Percentiles rank a stretch among this genome's conserved stretches.
Evolutionary conservation across 2,888 invertebrate genomes (phyloP).

Genomic region (Trissoscelio sp.): DNA sequence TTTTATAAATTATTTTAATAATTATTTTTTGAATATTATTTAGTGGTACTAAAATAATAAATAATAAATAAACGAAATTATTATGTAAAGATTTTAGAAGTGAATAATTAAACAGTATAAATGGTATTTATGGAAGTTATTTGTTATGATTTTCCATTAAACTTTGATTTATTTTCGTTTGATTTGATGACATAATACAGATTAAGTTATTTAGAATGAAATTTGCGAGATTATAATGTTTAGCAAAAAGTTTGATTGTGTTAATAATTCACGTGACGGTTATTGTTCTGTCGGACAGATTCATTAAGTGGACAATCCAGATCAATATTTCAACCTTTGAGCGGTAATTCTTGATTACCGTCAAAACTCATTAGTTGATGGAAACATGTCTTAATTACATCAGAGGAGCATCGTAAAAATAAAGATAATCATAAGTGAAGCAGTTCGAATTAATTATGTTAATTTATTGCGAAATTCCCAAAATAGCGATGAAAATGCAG

Average conservation of each 20-base stretch:
- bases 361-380: conserved; percentile 43
- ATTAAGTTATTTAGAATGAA: too few relatives aligned
- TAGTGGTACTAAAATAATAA: too few relatives aligned
- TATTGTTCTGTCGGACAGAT: conserved; percentile 39
- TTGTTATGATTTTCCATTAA: too few relatives aligned
- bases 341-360: conserved; percentile 34
- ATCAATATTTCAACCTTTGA: conserved; percentile 41
- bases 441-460: neutral
- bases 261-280: conserved; percentile 32
- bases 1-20: too few relatives aligned
- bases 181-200: too few relatives aligned
- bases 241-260: conserved; percentile 4
- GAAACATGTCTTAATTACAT: conserved; percentile 19
- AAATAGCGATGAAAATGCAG: neutral
- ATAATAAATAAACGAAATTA: too few relatives aligned
- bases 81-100: too few relatives aligned
- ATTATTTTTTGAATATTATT: too few relatives aligned
- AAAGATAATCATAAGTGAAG: neutral
- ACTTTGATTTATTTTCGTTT: too few relatives aligned
- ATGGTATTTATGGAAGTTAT: too few relatives aligned
- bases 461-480: neutral
- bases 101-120: too few relatives aligned
- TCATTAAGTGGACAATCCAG: conserved; percentile 49
- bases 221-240: neutral
- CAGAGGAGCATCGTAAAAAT: conserved; percentile 2